phyloP scores from a whole-genome alignment of 1,140 invertebrate genomes.

The Drosophila sechellia region DNA sequence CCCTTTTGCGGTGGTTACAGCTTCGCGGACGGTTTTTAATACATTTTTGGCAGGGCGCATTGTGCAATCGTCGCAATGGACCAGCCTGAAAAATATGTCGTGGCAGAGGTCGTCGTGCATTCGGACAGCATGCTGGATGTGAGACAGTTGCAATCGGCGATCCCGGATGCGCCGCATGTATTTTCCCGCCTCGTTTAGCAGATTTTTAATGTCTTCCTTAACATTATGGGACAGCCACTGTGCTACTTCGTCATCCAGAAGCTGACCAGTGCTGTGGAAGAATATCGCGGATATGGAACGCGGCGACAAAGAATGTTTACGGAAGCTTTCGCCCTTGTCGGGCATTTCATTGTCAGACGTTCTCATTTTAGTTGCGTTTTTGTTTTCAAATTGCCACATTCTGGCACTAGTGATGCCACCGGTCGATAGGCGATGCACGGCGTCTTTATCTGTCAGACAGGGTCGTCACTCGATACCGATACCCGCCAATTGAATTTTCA shows the following conservation, averaged over 20 bases:
- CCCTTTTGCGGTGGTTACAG: background rate
- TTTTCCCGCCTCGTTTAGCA: constrained; percentile 24
- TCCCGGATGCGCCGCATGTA: constrained; percentile 15
- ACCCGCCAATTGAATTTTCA: background rate
- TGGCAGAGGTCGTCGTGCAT: background rate
- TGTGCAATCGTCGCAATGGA: background rate
- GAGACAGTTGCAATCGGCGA: background rate
- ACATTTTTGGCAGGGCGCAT: background rate
- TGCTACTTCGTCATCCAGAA: background rate
- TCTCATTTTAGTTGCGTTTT: constrained; percentile 16
- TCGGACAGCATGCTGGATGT: constrained; percentile 12
- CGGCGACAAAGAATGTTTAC: background rate
- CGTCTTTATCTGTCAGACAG: background rate
- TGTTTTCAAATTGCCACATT: constrained; percentile 17
- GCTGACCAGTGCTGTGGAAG: background rate
- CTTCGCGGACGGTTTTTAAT: too few species aligned
- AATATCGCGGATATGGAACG: constrained; percentile 5
- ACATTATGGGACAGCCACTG: constrained; percentile 9
- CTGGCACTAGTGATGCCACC: constrained; percentile 1
- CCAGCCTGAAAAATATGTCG: background rate
- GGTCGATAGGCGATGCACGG: background rate
- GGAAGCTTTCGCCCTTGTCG: background rate
- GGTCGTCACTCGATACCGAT: background rate
- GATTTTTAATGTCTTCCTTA: background rate
- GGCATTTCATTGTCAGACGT: background rate